phyloP scores from a whole-genome alignment of 2,113 vertebrate species.

The Bambusicola thoracicus region DNA sequence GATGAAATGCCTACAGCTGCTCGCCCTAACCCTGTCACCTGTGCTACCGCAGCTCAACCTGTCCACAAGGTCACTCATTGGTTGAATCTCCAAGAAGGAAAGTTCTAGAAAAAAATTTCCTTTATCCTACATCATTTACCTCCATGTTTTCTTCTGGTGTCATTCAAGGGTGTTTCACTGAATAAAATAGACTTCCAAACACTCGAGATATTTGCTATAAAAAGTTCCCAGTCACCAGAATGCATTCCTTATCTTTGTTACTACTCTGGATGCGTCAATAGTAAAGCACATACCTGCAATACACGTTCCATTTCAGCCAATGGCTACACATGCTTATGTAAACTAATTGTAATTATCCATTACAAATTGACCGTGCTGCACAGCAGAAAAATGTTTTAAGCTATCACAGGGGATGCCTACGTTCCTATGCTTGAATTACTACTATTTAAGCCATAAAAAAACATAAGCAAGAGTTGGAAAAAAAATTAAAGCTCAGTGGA shows the following conservation, averaged over 20 bases:
- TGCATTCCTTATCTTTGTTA: background rate
- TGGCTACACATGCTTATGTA: background rate
- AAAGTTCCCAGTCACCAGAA: background rate
- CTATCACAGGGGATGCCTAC: background rate
- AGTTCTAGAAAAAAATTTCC: background rate
- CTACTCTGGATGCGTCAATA: background rate
- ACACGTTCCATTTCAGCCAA: background rate
- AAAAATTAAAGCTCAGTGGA: background rate
- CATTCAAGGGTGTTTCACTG: background rate
- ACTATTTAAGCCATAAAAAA: background rate
- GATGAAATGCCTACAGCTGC: background rate
- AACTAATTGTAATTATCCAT: conserved; percentile 8
- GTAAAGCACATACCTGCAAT: background rate
- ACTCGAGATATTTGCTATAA: background rate
- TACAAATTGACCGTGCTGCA: conserved; percentile 3
- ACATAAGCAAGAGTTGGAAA: background rate
- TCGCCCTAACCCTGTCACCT: background rate
- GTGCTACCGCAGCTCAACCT: too few species aligned
- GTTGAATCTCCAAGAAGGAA: background rate
- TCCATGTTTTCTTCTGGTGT: background rate
- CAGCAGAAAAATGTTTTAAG: background rate
- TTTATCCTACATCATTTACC: background rate
- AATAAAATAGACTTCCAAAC: background rate
- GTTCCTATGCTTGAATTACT: background rate
- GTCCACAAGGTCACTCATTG: background rate